phyloP scores from a whole-genome alignment of 1,140 invertebrate genomes.

The Carposina sasakii region DNA sequence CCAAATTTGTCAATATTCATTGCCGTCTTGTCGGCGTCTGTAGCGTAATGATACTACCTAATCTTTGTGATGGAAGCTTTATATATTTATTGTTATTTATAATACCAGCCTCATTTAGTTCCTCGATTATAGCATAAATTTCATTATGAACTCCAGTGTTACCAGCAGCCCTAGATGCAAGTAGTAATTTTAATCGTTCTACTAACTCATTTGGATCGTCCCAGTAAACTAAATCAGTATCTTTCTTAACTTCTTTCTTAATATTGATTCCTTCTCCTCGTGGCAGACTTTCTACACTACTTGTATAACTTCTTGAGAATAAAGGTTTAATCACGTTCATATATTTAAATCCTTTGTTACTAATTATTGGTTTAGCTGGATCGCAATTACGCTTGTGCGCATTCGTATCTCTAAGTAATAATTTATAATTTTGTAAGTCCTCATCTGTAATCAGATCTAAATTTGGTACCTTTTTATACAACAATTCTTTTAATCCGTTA shows the following conservation, averaged over 20 bases:
- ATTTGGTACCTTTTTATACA: conserved; percentile 12
- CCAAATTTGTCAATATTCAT: no score
- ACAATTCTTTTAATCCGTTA: conserved; percentile 8
- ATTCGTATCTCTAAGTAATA: conserved; percentile 13
- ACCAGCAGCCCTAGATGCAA: no score
- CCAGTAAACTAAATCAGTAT: conserved; percentile 10
- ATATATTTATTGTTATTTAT: no score
- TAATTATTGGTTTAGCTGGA: conserved; percentile 11
- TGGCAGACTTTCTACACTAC: no score
- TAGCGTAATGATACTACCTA: no score
- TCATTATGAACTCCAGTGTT: no score
- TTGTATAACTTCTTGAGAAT: no score
- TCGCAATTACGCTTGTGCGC: conserved; percentile 13
- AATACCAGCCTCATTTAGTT: no score
- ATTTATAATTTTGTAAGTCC: conserved; percentile 13
- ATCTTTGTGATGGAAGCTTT: no score
- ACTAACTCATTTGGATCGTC: conserved; percentile 12
- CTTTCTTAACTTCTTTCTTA: conserved; percentile 1
- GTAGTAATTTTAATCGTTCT: conserved; percentile 7
- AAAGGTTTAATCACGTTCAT: conserved; percentile 12
- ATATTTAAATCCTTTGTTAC: conserved; percentile 18
- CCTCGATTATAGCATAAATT: no score
- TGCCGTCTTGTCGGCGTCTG: no score
- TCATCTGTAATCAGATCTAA: conserved; percentile 8
- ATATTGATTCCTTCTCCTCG: no score